Evolutionary conservation across 2,797 vertebrate species (phyloP).

Genomic region (Poecilia wingei): DNA sequence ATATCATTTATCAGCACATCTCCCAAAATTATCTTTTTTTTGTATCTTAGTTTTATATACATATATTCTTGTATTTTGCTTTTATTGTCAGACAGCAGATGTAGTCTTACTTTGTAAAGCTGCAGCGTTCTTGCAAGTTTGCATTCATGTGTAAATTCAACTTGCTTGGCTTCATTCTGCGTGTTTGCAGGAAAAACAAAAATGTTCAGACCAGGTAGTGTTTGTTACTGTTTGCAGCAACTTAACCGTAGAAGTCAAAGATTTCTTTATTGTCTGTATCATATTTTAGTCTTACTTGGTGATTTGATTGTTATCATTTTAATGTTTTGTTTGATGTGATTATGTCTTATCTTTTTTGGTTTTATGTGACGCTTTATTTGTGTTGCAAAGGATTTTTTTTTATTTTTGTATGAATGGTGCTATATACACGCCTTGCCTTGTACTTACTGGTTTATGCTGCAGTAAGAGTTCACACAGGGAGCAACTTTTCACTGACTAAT

Average conservation of each 20-base stretch:
- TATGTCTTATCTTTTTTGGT: not conserved
- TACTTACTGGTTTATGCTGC: not conserved
- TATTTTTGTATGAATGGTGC: not conserved
- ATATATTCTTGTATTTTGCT: not conserved
- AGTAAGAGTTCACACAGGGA: not conserved
- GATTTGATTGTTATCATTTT: not conserved
- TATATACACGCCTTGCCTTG: not conserved
- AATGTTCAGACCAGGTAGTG: not conserved
- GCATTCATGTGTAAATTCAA: not conserved
- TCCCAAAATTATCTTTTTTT: not conserved
- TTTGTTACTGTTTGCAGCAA: not conserved
- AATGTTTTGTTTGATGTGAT: not conserved
- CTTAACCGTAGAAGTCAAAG: not conserved
- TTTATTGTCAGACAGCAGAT: not conserved
- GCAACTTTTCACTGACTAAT: not conserved
- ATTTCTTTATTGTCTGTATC: not conserved
- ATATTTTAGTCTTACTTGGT: not conserved
- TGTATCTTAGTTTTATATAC: not conserved
- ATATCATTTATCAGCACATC: slow-evolving; percentile 8
- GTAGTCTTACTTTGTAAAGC: not conserved
- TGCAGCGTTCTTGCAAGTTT: not conserved
- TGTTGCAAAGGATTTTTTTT: not conserved
- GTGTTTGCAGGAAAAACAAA: slow-evolving; percentile 1
- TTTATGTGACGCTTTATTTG: not conserved
- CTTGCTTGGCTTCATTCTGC: not conserved